phyloP scores from a whole-genome alignment of 92 coral and sea anemone species.

The Nematostella vectensis region DNA sequence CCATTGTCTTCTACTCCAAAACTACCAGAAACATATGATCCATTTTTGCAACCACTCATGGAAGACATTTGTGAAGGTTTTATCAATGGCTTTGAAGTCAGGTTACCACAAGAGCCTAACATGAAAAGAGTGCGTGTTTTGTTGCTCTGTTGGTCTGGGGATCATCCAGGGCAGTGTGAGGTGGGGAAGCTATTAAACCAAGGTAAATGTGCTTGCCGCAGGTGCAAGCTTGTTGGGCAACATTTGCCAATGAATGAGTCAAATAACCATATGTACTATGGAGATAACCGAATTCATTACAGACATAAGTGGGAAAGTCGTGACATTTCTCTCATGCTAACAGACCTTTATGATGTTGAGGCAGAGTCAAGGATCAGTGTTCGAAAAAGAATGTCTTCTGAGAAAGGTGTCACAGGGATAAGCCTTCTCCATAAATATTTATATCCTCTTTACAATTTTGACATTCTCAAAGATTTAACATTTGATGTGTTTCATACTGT shows the following conservation, averaged over 20 bases:
- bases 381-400: slow-evolving; percentile 39
- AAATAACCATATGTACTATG: slow-evolving; percentile 60
- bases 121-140: slow-evolving; percentile 25
- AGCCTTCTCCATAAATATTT: slow-evolving; percentile 44
- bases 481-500: slow-evolving; percentile 53
- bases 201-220: slow-evolving; percentile 51
- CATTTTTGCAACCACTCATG: slow-evolving; percentile 48
- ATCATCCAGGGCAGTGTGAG: slow-evolving; percentile 65
- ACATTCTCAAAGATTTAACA: slow-evolving; percentile 36
- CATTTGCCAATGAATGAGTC: too few relatives aligned
- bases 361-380: slow-evolving; percentile 41
- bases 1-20: slow-evolving; percentile 34
- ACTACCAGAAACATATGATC: slow-evolving; percentile 37
- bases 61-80: slow-evolving; percentile 36
- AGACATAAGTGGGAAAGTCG: slow-evolving; percentile 40
- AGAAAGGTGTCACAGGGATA: slow-evolving; percentile 52
- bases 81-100: slow-evolving; percentile 30
- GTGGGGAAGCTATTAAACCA: slow-evolving; percentile 52
- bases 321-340: slow-evolving; percentile 25
- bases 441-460: slow-evolving; percentile 48
- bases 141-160: slow-evolving; percentile 48
- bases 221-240: slow-evolving; percentile 47
- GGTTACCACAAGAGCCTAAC: slow-evolving; percentile 23
- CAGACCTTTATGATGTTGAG: slow-evolving; percentile 36
- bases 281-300: slow-evolving; percentile 42